Percentiles rank a stretch among this genome's conserved stretches.
phyloP scores from a whole-genome alignment of 2,888 invertebrate genomes.

The Drosophila borborema region DNA sequence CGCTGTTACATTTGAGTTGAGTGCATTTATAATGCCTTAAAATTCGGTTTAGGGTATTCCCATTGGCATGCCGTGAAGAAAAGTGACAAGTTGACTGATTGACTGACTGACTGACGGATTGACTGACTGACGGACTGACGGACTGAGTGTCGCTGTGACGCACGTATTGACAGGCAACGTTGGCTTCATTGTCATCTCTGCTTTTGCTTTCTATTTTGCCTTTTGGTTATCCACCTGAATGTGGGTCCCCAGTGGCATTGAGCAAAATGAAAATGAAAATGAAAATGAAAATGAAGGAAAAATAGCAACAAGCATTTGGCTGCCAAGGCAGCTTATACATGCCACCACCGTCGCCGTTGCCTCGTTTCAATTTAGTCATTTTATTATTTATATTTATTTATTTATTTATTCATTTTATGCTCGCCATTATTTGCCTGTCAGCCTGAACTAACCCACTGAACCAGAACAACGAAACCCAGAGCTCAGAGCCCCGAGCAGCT shows the following conservation, averaged over 20 bases:
- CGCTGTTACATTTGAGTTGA: constrained; percentile 2
- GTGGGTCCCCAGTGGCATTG: constrained; percentile 42
- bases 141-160: constrained; percentile 32
- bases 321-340: constrained; percentile 9
- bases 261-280: constrained; percentile 9
- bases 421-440: constrained; percentile 41
- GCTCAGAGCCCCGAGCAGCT: background rate
- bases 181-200: constrained; percentile 45
- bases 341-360: background rate
- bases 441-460: constrained; percentile 8
- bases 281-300: constrained; percentile 23
- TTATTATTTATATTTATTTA: constrained; percentile 69
- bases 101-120: constrained; percentile 11
- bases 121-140: constrained; percentile 24
- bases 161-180: constrained; percentile 46
- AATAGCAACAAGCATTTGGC: constrained; percentile 68
- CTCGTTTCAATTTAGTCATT: constrained; percentile 64
- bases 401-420: constrained; percentile 57
- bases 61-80: constrained; percentile 46
- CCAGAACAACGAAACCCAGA: constrained; percentile 10
- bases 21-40: background rate
- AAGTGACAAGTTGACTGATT: constrained; percentile 46
- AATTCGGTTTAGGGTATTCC: constrained; percentile 25
- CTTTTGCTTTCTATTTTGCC: constrained; percentile 19
- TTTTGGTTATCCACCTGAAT: constrained; percentile 45